phyloP scores from a whole-genome alignment of 1,140 invertebrate genomes.

The Zaprionus nigranus region DNA sequence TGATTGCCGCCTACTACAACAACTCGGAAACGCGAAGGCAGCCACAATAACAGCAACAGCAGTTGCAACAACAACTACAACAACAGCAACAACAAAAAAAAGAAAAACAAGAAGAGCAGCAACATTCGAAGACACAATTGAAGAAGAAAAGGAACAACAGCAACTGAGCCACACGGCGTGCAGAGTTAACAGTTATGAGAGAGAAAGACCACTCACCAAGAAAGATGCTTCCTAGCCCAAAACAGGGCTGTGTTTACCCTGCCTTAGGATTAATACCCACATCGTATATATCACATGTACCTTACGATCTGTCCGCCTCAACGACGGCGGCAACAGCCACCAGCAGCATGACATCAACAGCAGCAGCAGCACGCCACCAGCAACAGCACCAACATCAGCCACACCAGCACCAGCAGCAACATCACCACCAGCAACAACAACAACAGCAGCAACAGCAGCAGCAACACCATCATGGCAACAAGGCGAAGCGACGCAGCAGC shows the following conservation, averaged over 20 bases:
- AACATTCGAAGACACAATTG: conserved; percentile 10
- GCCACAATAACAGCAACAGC: conserved; percentile 9
- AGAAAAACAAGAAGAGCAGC: neutral
- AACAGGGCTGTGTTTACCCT: conserved; percentile 90
- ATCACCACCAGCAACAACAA: conserved; percentile 32
- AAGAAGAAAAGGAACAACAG: neutral
- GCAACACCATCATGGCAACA: conserved; percentile 54
- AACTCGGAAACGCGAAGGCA: conserved; percentile 31
- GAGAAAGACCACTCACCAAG: conserved; percentile 92
- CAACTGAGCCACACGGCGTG: conserved; percentile 27
- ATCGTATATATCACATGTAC: conserved; percentile 83
- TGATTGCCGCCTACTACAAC: conserved; percentile 30
- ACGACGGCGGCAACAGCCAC: conserved; percentile 52
- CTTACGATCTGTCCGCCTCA: conserved; percentile 84
- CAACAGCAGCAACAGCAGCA: conserved; percentile 26
- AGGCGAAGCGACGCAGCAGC: conserved; percentile 81
- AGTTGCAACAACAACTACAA: neutral
- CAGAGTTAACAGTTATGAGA: conserved; percentile 86
- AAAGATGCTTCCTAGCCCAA: conserved; percentile 90
- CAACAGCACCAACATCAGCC: conserved; percentile 33
- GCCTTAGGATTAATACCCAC: conserved; percentile 86
- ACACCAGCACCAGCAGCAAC: conserved; percentile 44
- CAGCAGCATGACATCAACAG: conserved; percentile 48
- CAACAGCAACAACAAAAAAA: neutral
- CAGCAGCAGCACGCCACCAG: conserved; percentile 27